phyloP scores from a whole-genome alignment of 1,140 invertebrate genomes.

The Rhizoglyphus robini region DNA sequence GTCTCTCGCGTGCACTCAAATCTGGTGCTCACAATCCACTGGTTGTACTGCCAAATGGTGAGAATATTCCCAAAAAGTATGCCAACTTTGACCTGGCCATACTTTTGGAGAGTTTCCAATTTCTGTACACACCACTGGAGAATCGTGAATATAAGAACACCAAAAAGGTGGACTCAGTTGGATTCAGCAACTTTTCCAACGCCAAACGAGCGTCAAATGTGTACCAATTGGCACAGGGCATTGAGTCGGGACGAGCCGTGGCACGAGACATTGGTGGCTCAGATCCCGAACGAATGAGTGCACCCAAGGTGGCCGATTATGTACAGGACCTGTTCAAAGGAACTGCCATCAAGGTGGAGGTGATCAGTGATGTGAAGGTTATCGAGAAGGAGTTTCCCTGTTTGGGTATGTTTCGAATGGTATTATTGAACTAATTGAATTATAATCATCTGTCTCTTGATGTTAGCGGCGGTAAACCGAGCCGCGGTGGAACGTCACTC shows the following conservation, averaged over 20 bases:
- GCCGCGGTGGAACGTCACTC: constrained; percentile 60
- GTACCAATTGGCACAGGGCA: constrained; percentile 47
- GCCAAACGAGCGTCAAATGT: constrained; percentile 40
- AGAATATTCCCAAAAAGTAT: constrained; percentile 8
- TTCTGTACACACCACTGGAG: constrained; percentile 47
- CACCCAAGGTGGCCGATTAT: constrained; percentile 63
- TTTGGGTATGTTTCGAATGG: constrained; percentile 14
- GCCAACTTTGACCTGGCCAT: constrained; percentile 47
- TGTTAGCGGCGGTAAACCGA: constrained; percentile 77
- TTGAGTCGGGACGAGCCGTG: constrained; percentile 57
- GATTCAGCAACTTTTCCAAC: constrained; percentile 31
- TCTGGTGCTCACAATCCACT: constrained; percentile 57
- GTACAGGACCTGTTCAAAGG: constrained; percentile 50
- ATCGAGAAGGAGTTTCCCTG: constrained; percentile 64
- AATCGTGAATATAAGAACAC: constrained; percentile 34
- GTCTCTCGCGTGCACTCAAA: constrained; percentile 45
- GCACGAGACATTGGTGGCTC: constrained; percentile 72
- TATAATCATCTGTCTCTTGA: no score
- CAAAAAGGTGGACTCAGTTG: constrained; percentile 48
- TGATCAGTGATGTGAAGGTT: constrained; percentile 50
- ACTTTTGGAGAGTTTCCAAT: constrained; percentile 65
- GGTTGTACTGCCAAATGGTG: constrained; percentile 34
- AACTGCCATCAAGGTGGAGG: constrained; percentile 49
- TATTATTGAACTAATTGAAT: background rate
- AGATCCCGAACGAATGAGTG: constrained; percentile 86